A percentile compares a stretch with the other conserved stretches of the same genome.
Conservation (phyloP, 2,797 vertebrate genomes). For the Hemibagrus guttatus region DNA sequence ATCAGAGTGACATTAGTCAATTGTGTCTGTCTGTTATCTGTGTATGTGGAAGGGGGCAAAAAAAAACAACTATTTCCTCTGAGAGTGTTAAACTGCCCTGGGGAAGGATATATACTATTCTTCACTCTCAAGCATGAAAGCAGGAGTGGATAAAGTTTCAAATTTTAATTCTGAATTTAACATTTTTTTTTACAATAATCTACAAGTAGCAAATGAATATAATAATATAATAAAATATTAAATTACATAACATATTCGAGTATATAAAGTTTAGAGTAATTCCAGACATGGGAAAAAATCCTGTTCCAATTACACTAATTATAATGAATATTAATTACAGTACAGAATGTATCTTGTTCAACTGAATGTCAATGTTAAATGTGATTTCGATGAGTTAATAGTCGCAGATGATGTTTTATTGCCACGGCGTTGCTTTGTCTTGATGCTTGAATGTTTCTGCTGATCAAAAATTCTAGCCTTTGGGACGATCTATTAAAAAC, state of each 20-base stretch:
- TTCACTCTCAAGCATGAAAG: not conserved
- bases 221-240: too few relatives aligned
- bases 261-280: not conserved
- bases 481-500: not conserved
- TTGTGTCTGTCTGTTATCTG: not conserved
- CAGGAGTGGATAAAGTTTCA: not conserved
- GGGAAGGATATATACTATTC: not conserved
- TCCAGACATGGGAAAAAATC: not conserved
- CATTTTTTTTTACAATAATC: not conserved
- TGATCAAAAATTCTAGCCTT: not conserved
- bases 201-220: not conserved
- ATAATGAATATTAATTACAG: not conserved
- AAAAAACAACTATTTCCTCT: not conserved
- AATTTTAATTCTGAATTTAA: not conserved
- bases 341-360: not conserved
- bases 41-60: not conserved
- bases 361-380: not conserved
- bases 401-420: not conserved
- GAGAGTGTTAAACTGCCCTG: too few relatives aligned
- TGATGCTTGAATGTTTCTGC: not conserved
- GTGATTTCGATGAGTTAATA: not conserved
- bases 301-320: not conserved
- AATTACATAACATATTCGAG: too few relatives aligned
- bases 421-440: not conserved
- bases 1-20: not conserved